Base-by-base conservation (phyloP, 2,888 invertebrate species). In the Eristalis intricaria region DNA sequence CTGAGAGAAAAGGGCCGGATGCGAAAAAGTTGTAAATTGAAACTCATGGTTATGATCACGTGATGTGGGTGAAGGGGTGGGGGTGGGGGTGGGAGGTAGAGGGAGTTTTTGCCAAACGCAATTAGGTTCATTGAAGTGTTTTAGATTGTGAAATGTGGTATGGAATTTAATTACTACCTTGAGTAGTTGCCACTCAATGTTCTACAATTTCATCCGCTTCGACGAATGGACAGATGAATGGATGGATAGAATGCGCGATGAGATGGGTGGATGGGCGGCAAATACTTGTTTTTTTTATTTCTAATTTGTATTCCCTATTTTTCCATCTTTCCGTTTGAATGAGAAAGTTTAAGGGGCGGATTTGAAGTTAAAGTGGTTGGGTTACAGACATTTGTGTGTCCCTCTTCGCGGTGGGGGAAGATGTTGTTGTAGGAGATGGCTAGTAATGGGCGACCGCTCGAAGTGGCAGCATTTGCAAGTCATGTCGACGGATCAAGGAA, bases 121-220 rank as follows among this genome's bases (percentile, higher is more conserved):
- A 80, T 70, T 71, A 68, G 64, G 61, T 65, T 70, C 75, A 64
- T 77, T 85, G 63, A 81, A 81, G 76, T 81, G 70, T 78, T 65
- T 43, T 70, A 64, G 64, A 78, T 71, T 78, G 68, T 40, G 38
- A 78, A 78, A 70, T 64, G 63, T 70, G 70, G 69, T 40, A 40
- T 38, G 79, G 38, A 79, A 79, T 79, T 79, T 66, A 79, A 79
- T 79, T 71, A 65, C 71, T 29, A 60, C 60, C 60, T 60, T 60
- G 60, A 60, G 60, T 60, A 60, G 60, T 60, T 60, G 60, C 60
- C 60, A 26, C 60, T 60, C 60, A 60, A 60, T 26, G 26, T 60
- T 60, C 23, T 60, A 60, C 60, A 29, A 29, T 60, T 60, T 60
- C 60, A 60, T 60, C 26, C 26, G 13, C 60, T 26, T 60, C 26